Percentiles rank a stretch among this genome's conserved stretches.
These are phyloP conservation scores for Cyaniris semiargus DNA, from an alignment of 2,888 invertebrate genomes.

Conservation along the genomic window DNA sequence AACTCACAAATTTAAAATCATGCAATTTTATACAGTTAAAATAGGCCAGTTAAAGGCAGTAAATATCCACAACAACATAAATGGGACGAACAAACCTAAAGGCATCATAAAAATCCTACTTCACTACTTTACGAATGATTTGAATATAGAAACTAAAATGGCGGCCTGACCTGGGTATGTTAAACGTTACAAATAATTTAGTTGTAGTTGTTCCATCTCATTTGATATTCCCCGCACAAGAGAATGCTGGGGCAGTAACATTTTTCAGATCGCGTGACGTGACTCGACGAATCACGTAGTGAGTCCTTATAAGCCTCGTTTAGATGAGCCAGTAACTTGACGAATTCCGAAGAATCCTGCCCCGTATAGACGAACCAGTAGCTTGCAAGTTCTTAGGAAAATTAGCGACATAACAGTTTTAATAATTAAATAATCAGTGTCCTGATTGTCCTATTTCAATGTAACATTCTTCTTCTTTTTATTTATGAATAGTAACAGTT, in stretches of 20 bases:
- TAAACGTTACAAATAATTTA: constrained; percentile 11
- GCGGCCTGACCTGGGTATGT: background rate
- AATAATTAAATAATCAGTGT: too few relatives aligned
- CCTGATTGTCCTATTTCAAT: too few relatives aligned
- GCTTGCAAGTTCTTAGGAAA: too few relatives aligned
- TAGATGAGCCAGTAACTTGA: background rate
- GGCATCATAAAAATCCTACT: background rate
- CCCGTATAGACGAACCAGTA: too few relatives aligned
- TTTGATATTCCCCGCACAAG: constrained; percentile 62
- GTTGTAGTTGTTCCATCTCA: constrained; percentile 33
- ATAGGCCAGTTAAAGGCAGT: background rate
- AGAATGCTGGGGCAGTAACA: constrained; percentile 57
- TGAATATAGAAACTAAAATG: background rate
- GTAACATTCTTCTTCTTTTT: too few relatives aligned
- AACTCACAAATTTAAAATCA: too few relatives aligned
- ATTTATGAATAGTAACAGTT: too few relatives aligned
- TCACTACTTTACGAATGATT: background rate
- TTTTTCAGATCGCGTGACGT: constrained; percentile 71
- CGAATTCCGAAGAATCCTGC: background rate
- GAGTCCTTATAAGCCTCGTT: constrained; percentile 1
- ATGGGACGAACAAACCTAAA: background rate
- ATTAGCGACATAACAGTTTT: too few relatives aligned
- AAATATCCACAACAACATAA: background rate
- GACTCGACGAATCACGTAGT: constrained; percentile 53
- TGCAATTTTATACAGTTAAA: background rate